Base-by-base conservation (phyloP, 1,140 invertebrate genomes). In the Megalopta genalis region DNA sequence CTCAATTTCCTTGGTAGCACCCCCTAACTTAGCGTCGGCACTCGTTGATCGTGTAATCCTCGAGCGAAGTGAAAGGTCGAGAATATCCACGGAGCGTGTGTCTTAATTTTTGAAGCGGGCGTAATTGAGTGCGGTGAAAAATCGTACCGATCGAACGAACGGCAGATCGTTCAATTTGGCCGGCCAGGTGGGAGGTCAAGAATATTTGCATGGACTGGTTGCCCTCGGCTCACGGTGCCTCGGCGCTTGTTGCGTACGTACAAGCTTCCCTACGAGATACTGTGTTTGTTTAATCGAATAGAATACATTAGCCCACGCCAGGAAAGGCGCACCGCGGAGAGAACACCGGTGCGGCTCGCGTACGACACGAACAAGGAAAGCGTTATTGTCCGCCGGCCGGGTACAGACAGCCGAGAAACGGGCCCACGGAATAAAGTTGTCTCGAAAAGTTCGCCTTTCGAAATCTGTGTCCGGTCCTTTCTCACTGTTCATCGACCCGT, bases 211-310 rank as follows among this genome's bases (percentile, higher is more conserved):
- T 49, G 54, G 77, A 76, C 70, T 75, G 74, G 21, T 83, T 54
- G 60, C 69, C 76, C 46, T 78, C 46, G 60, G 49, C 54, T 81
- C 73, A 12, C 32, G 39, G 62, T 23, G 5, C 46, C 32, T 65
- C 70, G 67, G 59, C 72, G 66, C 76, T 65, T 71, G 76, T 54
- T 77, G 80, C 75, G 70, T 80, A 75, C 27, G 77, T 80, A 85
- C 72, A 78, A 79, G 81, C 80, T 78, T 82, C 60, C 68, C 84
- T 86, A 73, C 82, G 80, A 85, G 74, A 73, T 82, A 84, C 78
- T 79, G 84, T 88, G 82, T 86, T 88, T 84, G 80, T 88, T 88
- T 88, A 88, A 88, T 88, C 87, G 86, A 87, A 88, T 87, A 86
- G 87, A 88, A 88, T 88, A 88, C 85, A 88, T 88, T 88, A 88